A percentile compares a stretch with the other conserved stretches of the same genome.
These are phyloP conservation scores for Deilephila porcellus DNA, from an alignment of 2,888 invertebrate species.

Conservation along the genomic window DNA sequence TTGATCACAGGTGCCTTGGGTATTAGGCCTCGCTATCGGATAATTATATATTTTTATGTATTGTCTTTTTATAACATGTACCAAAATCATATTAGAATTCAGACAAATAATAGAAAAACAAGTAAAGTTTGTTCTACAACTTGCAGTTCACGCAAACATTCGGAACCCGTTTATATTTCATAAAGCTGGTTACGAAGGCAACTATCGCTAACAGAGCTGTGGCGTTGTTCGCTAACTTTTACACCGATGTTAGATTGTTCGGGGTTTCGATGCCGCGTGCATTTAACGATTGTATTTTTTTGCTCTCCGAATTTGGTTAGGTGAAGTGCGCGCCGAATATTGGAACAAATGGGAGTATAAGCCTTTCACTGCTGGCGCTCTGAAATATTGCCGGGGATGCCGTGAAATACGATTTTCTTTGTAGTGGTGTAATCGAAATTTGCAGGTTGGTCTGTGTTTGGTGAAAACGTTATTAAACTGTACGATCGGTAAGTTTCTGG, in stretches of 20 bases:
- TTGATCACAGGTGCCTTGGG: no score
- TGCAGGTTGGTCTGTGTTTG: no score
- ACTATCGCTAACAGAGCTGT: constrained; percentile 3
- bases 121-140: no score
- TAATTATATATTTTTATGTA: no score
- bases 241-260: constrained; percentile 6
- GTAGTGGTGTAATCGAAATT: no score
- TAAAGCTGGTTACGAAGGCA: neutral
- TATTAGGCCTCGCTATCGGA: no score
- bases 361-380: neutral
- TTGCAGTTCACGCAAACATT: neutral
- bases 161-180: neutral
- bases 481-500: no score
- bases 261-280: neutral
- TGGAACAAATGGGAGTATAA: constrained; percentile 11
- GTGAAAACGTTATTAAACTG: no score
- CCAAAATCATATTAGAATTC: no score
- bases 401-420: neutral
- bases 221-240: constrained; percentile 14
- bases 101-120: no score
- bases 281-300: constrained; percentile 11
- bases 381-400: constrained; percentile 3
- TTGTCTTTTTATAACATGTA: no score
- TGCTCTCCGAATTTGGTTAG: neutral
- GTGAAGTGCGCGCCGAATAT: constrained; percentile 6